Base-by-base conservation (phyloP, 2,888 invertebrate species). In the Drosophila pseudotakahashii region DNA sequence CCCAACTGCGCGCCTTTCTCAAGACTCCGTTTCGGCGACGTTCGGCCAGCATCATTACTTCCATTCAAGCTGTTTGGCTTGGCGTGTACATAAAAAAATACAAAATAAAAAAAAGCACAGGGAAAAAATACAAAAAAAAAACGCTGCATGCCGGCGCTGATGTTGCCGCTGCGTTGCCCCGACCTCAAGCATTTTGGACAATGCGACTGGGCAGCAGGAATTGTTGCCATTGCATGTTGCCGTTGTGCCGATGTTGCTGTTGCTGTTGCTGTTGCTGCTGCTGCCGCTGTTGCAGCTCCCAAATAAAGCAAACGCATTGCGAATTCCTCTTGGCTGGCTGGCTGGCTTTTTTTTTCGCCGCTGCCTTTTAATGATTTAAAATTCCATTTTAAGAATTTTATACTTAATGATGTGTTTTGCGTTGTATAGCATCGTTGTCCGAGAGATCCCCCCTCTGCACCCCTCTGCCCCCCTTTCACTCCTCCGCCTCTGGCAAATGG, bases 351-450 rank as follows among this genome's bases (percentile, higher is more conserved):
- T 32, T 60, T 47, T 64, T 54, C 66, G 53, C 78, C 76, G 64
- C 74, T 76, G 78, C 79, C 79, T 82, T 74, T 85, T 85, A 85
- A 85, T 85, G 84, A 84, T 92, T 92, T 92, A 91, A 92, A 92
- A 92, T 92, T 92, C 92, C 92, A 92, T 92, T 92, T 92, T 91
- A 91, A 92, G 91, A 92, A 92, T 92, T 92, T 92, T 91, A 91
- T 92, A 92, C 91, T 91, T 92, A 92, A 92, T 92, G 92, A 92
- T 91, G 92, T 92, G 92, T 92, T 91, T 92, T 91, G 89, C 90
- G 89, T 87, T 90, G 89, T 90, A 90, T 90, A 84, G 76, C 83
- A 85, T 88, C 81, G 66, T 60, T 78, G 70, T 23, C 55, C 42
- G 32, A 19, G 47, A 23, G 14, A 26, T 59, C 11, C 48, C 64